These are phyloP conservation scores for Dendrophyllia cribrosa DNA, from an alignment of 64 coral and sea anemone genomes.

Conservation along the genomic window DNA sequence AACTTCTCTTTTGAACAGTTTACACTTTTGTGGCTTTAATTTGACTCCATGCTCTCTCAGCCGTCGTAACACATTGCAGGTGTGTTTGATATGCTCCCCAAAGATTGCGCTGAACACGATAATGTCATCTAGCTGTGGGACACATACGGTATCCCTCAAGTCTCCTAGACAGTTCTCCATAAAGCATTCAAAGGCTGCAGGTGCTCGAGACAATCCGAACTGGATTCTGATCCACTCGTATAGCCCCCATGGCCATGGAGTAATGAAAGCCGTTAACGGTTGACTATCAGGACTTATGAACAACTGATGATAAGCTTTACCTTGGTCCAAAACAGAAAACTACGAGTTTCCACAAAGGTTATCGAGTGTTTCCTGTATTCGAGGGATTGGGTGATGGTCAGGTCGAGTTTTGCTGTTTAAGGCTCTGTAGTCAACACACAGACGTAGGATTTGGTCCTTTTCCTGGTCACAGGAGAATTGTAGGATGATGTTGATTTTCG, in stretches of 20 bases:
- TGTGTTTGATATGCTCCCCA: constrained; percentile 47
- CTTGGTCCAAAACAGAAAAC: constrained; percentile 47
- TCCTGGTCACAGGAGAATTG: constrained; percentile 1
- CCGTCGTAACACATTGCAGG: not conserved
- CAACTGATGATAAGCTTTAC: constrained; percentile 54
- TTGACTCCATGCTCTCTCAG: constrained; percentile 47
- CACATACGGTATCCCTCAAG: constrained; percentile 45
- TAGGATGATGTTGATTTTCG: constrained; percentile 41
- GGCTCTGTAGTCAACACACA: constrained; percentile 51
- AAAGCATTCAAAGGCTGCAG: constrained; percentile 24
- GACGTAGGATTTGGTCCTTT: not conserved
- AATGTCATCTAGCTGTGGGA: constrained; percentile 58
- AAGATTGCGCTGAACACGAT: constrained; percentile 37
- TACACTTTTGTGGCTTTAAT: constrained; percentile 63
- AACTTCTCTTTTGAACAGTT: constrained; percentile 67
- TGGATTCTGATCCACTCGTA: constrained; percentile 48
- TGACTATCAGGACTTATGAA: constrained; percentile 8
- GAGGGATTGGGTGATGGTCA: constrained; percentile 46
- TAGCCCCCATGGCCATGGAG: constrained; percentile 14
- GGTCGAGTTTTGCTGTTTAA: constrained; percentile 35
- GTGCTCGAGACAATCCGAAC: constrained; percentile 32
- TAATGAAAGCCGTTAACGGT: constrained; percentile 39
- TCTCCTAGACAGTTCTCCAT: constrained; percentile 56
- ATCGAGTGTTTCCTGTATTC: constrained; percentile 57
- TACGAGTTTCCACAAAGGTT: constrained; percentile 55